Conservation (phyloP, 2,113 vertebrate genomes). For the Regulus satrapa region DNA sequence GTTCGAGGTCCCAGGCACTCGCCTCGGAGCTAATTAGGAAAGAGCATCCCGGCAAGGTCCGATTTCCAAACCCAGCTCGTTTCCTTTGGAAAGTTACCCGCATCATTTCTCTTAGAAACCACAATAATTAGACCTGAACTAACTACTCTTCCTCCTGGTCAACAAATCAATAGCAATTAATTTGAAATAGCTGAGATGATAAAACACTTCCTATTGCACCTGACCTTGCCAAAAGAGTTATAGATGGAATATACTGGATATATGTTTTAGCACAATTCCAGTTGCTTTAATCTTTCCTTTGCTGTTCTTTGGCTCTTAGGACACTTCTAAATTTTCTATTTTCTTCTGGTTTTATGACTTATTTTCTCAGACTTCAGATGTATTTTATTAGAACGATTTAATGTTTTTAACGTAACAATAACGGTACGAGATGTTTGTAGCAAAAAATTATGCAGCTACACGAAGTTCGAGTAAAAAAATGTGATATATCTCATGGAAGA, state of each 20-base stretch:
- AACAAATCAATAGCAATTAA: conserved; percentile 50
- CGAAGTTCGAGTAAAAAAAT: not conserved
- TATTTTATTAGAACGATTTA: not conserved
- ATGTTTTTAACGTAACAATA: not conserved
- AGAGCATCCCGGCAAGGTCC: not conserved
- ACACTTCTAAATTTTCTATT: not conserved
- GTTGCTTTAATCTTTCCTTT: not conserved
- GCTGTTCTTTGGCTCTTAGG: not conserved
- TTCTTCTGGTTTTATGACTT: not conserved
- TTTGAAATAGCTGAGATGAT: conserved; percentile 30
- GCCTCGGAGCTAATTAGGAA: conserved; percentile 9
- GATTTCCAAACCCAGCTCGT: not conserved
- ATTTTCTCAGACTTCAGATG: not conserved
- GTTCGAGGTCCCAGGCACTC: not conserved
- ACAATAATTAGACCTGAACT: conserved; percentile 25
- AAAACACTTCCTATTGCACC: conserved; percentile 7
- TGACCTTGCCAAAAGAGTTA: not conserved
- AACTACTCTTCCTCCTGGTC: conserved; percentile 34
- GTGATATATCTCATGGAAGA: not conserved
- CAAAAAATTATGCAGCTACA: not conserved
- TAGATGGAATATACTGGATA: not conserved
- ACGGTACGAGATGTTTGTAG: accelerated
- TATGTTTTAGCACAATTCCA: not conserved
- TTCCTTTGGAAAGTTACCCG: not conserved
- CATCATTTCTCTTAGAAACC: not conserved